These are phyloP conservation scores for Acipenser ruthenus DNA, from an alignment of 2,797 vertebrate species.

Conservation along the genomic window DNA sequence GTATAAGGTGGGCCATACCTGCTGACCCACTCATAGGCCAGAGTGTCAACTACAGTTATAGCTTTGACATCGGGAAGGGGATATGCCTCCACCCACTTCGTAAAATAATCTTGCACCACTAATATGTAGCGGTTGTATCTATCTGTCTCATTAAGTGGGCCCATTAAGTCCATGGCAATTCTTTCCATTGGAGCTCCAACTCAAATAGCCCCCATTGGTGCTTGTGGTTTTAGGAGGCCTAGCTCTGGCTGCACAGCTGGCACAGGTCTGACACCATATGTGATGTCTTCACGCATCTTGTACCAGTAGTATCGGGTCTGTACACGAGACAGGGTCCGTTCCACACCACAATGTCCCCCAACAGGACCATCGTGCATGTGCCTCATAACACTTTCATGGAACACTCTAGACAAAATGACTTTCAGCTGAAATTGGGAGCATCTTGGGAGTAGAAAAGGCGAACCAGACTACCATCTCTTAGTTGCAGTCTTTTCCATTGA, in stretches of 20 bases:
- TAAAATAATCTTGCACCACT: conserved; percentile 13
- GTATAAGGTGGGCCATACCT: not conserved
- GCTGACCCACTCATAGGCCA: conserved; percentile 15
- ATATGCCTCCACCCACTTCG: conserved; percentile 12
- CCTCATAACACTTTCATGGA: too few relatives aligned
- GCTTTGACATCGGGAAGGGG: conserved; percentile 10
- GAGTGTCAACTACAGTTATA: conserved; percentile 12
- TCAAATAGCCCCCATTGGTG: not conserved
- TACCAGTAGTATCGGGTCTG: not conserved
- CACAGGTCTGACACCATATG: conserved; percentile 19
- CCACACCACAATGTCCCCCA: too few relatives aligned
- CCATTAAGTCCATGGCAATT: conserved; percentile 21
- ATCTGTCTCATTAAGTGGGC: conserved; percentile 20
- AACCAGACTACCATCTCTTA: too few relatives aligned
- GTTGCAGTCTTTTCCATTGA: too few relatives aligned
- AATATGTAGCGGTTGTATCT: conserved; percentile 6
- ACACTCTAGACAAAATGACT: too few relatives aligned
- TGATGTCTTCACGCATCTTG: conserved; percentile 16
- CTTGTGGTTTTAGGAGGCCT: not conserved
- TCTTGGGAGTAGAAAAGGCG: too few relatives aligned
- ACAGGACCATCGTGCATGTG: too few relatives aligned
- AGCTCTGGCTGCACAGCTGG: conserved; percentile 16
- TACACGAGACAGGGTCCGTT: too few relatives aligned
- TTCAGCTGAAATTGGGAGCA: too few relatives aligned
- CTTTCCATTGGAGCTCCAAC: conserved; percentile 15